These are phyloP conservation scores for Limulus polyphemus DNA, from an alignment of 2,888 invertebrate genomes.

Conservation along the genomic window DNA sequence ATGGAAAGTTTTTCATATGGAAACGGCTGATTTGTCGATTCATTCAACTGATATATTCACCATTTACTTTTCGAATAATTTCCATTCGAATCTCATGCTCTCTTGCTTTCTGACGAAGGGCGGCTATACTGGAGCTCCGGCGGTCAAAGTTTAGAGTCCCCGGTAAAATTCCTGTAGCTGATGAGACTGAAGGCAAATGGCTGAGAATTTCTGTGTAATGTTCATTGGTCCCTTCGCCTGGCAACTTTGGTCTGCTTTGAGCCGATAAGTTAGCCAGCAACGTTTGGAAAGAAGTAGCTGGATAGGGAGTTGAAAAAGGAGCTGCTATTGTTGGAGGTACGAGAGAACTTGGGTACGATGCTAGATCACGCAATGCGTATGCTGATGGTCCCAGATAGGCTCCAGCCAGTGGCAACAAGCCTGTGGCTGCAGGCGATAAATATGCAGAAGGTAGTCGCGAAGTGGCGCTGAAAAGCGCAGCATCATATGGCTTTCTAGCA, in stretches of 20 bases:
- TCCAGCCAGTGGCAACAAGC: slow-evolving; percentile 13
- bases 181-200: neutral
- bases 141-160: slow-evolving; percentile 33
- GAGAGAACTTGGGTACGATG: slow-evolving; percentile 11
- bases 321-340: slow-evolving; percentile 14
- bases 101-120: slow-evolving; percentile 69
- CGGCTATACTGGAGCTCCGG: slow-evolving; percentile 56
- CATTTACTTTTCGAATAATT: slow-evolving; percentile 19
- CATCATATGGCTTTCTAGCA: slow-evolving; percentile 1
- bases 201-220: neutral
- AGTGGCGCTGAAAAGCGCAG: neutral
- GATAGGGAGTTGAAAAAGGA: slow-evolving; percentile 20
- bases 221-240: neutral
- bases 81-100: slow-evolving; percentile 54
- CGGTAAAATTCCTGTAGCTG: neutral
- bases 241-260: slow-evolving; percentile 6
- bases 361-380: slow-evolving; percentile 15
- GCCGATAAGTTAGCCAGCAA: slow-evolving; percentile 61
- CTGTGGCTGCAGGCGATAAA: slow-evolving; percentile 15
- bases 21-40: too few species aligned
- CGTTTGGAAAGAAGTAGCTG: slow-evolving; percentile 59
- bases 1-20: too few species aligned
- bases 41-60: slow-evolving; percentile 5
- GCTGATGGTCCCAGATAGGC: slow-evolving; percentile 1
- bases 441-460: slow-evolving; percentile 13